Conservation (phyloP, 1,140 invertebrate species). For the Ostrea denselamellosa region DNA sequence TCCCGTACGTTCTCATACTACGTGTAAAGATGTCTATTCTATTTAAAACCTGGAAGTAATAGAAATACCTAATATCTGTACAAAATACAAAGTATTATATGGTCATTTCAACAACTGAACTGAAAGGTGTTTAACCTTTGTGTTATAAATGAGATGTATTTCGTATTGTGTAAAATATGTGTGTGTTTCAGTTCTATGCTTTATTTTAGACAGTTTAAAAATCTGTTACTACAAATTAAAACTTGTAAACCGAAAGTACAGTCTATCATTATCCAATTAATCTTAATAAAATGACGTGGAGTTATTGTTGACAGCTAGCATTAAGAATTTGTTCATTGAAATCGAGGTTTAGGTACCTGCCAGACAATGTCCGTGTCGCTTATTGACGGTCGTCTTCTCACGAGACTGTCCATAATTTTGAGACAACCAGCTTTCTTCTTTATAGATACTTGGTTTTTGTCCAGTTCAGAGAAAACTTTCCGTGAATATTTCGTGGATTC, state of each 20-base stretch:
- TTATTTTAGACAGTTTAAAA: no score
- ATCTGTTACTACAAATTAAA: no score
- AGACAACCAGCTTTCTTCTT: neutral
- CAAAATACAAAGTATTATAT: neutral
- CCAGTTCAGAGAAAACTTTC: neutral
- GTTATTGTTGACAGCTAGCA: no score
- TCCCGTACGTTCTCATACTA: no score
- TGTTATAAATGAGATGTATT: no score
- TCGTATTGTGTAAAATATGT: neutral
- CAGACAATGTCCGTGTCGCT: neutral
- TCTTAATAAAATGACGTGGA: no score
- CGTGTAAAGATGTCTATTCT: neutral
- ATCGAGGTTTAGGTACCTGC: no score
- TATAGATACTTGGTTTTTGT: neutral
- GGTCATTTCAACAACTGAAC: neutral
- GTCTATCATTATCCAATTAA: no score
- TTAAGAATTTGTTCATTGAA: no score
- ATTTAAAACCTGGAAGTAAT: neutral
- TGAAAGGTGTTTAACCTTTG: no score
- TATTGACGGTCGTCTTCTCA: neutral
- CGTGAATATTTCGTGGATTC: neutral
- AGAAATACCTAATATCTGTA: neutral
- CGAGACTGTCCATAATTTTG: neutral
- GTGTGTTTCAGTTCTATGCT: neutral
- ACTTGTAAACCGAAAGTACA: no score